phyloP scores from a whole-genome alignment of 2,113 vertebrate genomes.

The Nematolebias whitei region DNA sequence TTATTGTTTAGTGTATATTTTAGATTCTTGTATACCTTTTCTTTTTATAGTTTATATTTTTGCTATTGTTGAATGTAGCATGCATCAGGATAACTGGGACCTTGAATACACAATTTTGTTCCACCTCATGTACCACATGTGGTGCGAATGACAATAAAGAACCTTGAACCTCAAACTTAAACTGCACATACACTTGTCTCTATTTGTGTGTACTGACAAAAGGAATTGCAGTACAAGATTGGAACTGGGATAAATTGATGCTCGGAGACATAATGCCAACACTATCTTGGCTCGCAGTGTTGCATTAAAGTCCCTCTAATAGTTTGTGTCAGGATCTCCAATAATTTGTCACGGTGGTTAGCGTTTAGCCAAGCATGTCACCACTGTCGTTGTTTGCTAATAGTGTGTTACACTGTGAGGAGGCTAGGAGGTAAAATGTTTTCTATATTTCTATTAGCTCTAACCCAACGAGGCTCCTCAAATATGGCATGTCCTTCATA shows the following conservation, averaged over 20 bases:
- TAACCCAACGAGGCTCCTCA: slow-evolving; percentile 13
- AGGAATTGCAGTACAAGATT: not conserved
- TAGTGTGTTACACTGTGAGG: slow-evolving; percentile 1
- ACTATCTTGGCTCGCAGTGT: not conserved
- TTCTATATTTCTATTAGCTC: slow-evolving; percentile 20
- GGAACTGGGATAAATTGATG: not conserved
- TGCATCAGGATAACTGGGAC: too few species aligned
- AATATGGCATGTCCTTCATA: not conserved
- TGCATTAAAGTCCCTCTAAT: slow-evolving; percentile 11
- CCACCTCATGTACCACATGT: too few species aligned
- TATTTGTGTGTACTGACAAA: not conserved
- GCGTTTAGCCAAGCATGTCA: slow-evolving; percentile 23
- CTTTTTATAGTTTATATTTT: too few species aligned
- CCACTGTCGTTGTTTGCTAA: slow-evolving; percentile 33
- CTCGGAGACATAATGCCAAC: not conserved
- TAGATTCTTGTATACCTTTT: too few species aligned
- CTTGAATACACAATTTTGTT: too few species aligned
- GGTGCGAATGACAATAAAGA: too few species aligned
- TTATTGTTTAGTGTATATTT: too few species aligned
- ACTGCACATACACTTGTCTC: too few species aligned
- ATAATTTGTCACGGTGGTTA: slow-evolving; percentile 42
- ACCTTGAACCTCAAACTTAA: not conserved
- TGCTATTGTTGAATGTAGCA: too few species aligned
- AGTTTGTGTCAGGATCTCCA: slow-evolving; percentile 22
- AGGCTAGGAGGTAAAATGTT: slow-evolving; percentile 21